These are phyloP conservation scores for Vollenhovia emeryi DNA, from an alignment of 1,140 invertebrate species.

Conservation along the genomic window DNA sequence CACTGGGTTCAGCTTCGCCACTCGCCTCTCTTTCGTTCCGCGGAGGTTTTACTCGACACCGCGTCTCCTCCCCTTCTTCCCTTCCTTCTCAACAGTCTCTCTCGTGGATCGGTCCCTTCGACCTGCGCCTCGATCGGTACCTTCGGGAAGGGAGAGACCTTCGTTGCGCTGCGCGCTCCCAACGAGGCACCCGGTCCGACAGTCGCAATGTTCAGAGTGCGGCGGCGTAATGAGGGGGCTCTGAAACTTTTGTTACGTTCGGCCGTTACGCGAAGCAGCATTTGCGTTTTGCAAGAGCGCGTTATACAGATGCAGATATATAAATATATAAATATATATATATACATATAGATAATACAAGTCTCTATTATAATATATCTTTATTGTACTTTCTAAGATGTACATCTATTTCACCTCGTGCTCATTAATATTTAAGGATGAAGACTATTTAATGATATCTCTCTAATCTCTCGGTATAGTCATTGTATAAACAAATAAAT, in stretches of 20 bases:
- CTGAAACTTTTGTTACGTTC: constrained; percentile 31
- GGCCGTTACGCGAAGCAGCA: constrained; percentile 50
- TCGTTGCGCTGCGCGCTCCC: constrained; percentile 15
- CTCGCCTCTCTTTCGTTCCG: neutral
- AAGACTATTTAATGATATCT: constrained; percentile 73
- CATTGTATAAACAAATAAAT: constrained; percentile 71
- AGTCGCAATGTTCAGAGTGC: neutral
- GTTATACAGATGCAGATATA: constrained; percentile 58
- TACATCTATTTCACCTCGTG: constrained; percentile 80
- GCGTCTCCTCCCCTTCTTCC: neutral
- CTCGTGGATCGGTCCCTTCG: neutral
- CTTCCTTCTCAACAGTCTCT: neutral
- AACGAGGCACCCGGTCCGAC: neutral
- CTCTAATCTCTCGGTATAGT: constrained; percentile 66
- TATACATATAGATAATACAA: constrained; percentile 21
- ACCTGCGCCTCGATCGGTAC: neutral
- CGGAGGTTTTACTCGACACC: neutral
- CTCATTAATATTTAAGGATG: constrained; percentile 80
- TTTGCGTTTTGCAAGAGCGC: constrained; percentile 55
- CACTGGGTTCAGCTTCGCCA: constrained; percentile 15
- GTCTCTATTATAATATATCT: constrained; percentile 65
- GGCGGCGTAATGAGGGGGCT: neutral
- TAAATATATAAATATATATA: constrained; percentile 34
- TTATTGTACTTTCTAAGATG: constrained; percentile 78
- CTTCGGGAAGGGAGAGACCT: neutral